Evolutionary conservation across 2,113 vertebrate species (phyloP).

Genomic region (Tachysurus fulvidraco): DNA sequence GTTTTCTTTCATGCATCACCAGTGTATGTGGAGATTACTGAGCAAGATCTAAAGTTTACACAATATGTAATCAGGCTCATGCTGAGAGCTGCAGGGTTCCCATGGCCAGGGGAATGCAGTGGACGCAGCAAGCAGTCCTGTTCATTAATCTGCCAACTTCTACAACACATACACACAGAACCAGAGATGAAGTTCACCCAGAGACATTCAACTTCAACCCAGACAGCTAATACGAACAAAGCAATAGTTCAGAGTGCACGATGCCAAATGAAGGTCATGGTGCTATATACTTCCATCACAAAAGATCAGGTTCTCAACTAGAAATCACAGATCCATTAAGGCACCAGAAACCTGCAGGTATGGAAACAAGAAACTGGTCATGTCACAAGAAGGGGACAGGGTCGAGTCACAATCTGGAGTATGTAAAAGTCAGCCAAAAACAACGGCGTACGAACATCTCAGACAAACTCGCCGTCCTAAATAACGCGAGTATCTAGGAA

Average conservation of each 20-base stretch:
- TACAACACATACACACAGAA: background rate
- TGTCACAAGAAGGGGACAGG: background rate
- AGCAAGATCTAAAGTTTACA: slow-evolving; percentile 24
- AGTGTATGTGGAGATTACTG: background rate
- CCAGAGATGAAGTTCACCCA: background rate
- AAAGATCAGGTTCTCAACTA: background rate
- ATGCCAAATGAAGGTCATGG: background rate
- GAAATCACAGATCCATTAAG: background rate
- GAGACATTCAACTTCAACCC: slow-evolving; percentile 12
- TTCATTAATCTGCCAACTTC: slow-evolving; percentile 20
- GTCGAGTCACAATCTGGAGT: background rate
- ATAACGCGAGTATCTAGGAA: background rate
- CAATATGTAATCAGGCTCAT: slow-evolving; percentile 39
- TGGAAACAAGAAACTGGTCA: background rate
- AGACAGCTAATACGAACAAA: slow-evolving; percentile 16
- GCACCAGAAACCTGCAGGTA: background rate
- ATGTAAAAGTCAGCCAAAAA: background rate
- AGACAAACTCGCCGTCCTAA: background rate
- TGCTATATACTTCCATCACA: background rate
- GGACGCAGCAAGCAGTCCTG: slow-evolving; percentile 31
- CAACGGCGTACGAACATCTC: background rate
- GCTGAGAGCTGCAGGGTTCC: slow-evolving; percentile 41
- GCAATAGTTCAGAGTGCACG: background rate
- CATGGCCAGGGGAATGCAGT: slow-evolving; percentile 6
- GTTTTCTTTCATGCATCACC: background rate